Base-by-base conservation (phyloP, 1,140 invertebrate genomes). In the Antheraea pernyi region DNA sequence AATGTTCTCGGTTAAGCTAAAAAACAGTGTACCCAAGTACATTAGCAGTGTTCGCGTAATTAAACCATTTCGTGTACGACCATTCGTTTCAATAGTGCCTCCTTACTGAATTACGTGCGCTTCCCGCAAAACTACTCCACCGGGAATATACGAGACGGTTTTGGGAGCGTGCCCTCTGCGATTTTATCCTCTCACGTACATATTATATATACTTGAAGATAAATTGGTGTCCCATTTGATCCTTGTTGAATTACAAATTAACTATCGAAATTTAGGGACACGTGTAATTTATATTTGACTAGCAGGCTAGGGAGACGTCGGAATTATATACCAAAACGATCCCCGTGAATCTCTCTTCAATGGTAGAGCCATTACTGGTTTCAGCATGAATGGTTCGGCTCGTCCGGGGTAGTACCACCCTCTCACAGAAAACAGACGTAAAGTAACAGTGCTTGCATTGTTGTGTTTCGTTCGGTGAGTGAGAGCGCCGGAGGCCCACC, bases 51-150 rank as follows among this genome's bases (percentile, higher is more conserved):
- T 42, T 18, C 16, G 11, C 64, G 36, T 65, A 48, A 65, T 65
- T 48, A 65, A 65, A 48, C 16, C 39, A 18, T 19, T 65, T 46
- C 64, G 19, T 65, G 64, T 48, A 42, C n/a, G 37, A 19, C 18
- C 39, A 65, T 65, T 48, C 64, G 19, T 65, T 65, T 19, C 64
- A 65, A 65, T 65, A 18, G 39, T 11, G 37, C n/a, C 16, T 65
- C 42, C 39, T 42, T 48, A 37, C 62, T 53, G 64, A 65, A 65
- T 65, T 48, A 53, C 64, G 64, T 37, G 59, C 19, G 18, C 59
- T 53, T 53, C 46, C 46, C 59, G 9, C 59, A 22, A 22, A 61
- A 61, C 59, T 61, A 61, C 59, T 36, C 59, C 19, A 11, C 16
- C 16, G 46, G 46, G 46, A 53, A 53, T 53, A 53, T 53, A 53